phyloP scores from a whole-genome alignment of 2,797 vertebrate species.

The Cottoperca gobio region DNA sequence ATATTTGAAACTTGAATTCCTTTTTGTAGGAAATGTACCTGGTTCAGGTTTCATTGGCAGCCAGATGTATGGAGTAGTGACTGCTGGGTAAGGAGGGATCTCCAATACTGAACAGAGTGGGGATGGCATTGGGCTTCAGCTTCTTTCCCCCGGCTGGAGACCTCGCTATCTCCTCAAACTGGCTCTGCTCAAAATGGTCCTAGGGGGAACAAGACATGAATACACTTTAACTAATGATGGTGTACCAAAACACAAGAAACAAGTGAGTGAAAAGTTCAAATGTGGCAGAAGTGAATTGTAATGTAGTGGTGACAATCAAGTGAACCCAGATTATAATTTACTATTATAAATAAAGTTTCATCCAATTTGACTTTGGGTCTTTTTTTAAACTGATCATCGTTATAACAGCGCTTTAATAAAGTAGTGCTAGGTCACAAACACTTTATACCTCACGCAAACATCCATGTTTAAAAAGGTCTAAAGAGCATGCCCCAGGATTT shows the following conservation, averaged over 20 bases:
- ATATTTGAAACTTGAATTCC: too few relatives aligned
- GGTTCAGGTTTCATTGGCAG: conserved; percentile 82
- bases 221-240: background rate
- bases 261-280: background rate
- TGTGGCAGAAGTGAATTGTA: background rate
- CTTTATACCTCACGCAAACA: too few relatives aligned
- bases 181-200: conserved; percentile 88
- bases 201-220: background rate
- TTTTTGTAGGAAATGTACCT: conserved; percentile 63
- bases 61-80: conserved; percentile 71
- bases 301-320: background rate
- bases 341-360: background rate
- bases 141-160: conserved; percentile 87
- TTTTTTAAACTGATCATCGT: background rate
- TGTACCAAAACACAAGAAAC: background rate
- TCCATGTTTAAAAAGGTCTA: too few relatives aligned
- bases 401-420: background rate
- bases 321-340: background rate
- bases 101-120: conserved; percentile 84
- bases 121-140: conserved; percentile 88
- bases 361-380: background rate
- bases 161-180: conserved; percentile 88
- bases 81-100: conserved; percentile 82
- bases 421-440: background rate
- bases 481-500: too few relatives aligned